Conservation (phyloP, 2,113 vertebrate species). For the Sander lucioperca region DNA sequence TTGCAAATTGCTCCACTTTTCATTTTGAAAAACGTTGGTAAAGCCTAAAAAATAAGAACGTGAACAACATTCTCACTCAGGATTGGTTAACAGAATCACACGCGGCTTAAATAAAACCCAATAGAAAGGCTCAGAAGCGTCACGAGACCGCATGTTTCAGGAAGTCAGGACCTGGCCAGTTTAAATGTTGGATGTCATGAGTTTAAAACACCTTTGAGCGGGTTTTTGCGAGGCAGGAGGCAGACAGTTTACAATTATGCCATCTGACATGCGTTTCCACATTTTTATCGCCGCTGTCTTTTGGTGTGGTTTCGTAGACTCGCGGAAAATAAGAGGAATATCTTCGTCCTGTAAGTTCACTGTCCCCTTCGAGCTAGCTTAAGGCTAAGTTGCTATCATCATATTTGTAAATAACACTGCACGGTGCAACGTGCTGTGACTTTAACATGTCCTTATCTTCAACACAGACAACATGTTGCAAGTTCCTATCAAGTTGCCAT, state of each 20-base stretch:
- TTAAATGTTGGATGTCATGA: conserved; percentile 19
- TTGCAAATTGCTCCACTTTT: background rate
- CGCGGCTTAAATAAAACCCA: background rate
- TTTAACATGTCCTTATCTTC: background rate
- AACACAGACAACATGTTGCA: background rate
- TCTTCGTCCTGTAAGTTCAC: conserved; percentile 81
- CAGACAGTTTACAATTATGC: background rate
- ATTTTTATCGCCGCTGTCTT: conserved; percentile 54
- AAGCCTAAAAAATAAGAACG: too few species aligned
- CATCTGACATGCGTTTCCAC: conserved; percentile 64
- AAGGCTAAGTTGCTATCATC: conserved; percentile 32
- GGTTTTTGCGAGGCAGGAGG: conserved; percentile 20
- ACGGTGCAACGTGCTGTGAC: too few species aligned
- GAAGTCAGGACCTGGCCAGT: conserved; percentile 42
- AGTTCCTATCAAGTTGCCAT: background rate
- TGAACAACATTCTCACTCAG: background rate
- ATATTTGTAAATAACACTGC: background rate
- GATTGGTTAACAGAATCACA: conserved; percentile 41
- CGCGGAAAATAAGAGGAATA: conserved; percentile 80
- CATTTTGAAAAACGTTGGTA: too few species aligned
- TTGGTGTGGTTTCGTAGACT: conserved; percentile 62
- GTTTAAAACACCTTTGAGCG: conserved; percentile 51
- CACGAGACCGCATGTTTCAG: conserved; percentile 69
- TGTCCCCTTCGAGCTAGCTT: conserved; percentile 40
- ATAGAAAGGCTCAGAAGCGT: background rate